Evolutionary conservation across 1,140 invertebrate genomes (phyloP).

Genomic region (Tribolium madens): DNA sequence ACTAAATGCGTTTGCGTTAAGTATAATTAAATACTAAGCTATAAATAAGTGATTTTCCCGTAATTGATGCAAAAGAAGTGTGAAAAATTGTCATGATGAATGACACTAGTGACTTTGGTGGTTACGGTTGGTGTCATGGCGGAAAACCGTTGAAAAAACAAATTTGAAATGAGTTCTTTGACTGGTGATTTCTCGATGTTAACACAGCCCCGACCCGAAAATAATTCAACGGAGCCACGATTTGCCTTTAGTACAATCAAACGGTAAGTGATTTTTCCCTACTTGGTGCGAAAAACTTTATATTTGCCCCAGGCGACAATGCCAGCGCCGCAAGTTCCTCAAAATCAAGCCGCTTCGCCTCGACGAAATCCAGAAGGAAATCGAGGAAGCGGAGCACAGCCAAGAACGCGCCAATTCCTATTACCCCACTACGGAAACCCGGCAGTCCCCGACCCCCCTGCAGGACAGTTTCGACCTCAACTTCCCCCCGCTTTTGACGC

Average conservation of each 20-base stretch:
- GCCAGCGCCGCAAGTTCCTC: neutral
- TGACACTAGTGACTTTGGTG: neutral
- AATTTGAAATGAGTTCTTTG: slow-evolving; percentile 15
- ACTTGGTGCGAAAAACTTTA: neutral
- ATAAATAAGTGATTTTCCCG: too few species aligned
- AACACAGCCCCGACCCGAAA: neutral
- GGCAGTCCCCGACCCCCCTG: neutral
- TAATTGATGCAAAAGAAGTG: too few species aligned
- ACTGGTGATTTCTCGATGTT: neutral
- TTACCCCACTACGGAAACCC: neutral
- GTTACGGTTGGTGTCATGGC: neutral
- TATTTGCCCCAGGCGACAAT: neutral
- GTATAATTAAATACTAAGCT: too few species aligned
- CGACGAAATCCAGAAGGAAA: slow-evolving; percentile 16
- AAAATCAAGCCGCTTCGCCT: neutral
- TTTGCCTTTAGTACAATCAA: neutral
- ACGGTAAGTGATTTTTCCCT: neutral
- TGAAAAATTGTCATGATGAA: too few species aligned
- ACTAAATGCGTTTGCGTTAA: too few species aligned
- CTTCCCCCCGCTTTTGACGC: neutral
- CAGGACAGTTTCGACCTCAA: slow-evolving; percentile 25
- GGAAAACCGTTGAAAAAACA: neutral
- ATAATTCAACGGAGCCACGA: neutral
- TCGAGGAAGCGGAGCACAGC: slow-evolving; percentile 12
- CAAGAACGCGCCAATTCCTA: neutral